phyloP scores from a whole-genome alignment of 2,888 invertebrate genomes.

The Exephanes ischioxanthus region DNA sequence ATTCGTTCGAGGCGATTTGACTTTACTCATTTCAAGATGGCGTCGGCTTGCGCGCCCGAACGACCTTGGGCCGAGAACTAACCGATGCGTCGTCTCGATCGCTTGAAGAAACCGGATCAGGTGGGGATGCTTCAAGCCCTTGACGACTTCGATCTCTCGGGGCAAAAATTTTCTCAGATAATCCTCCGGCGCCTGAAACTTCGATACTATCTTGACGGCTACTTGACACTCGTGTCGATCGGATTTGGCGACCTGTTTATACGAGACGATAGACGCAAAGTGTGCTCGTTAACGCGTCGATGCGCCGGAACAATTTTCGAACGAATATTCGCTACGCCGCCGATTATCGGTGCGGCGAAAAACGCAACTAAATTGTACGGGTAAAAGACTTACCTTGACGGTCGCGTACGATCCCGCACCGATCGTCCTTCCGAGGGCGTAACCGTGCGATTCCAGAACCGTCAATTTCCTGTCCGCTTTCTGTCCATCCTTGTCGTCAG shows the following conservation, averaged over 20 bases:
- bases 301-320: neutral
- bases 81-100: conserved; percentile 94
- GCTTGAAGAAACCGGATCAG: conserved; percentile 93
- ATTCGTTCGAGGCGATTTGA: neutral
- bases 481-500: conserved; percentile 62
- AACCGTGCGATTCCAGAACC: conserved; percentile 93
- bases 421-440: conserved; percentile 90
- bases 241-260: conserved; percentile 89
- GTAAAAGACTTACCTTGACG: conserved; percentile 87
- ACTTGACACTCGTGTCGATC: conserved; percentile 91
- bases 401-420: conserved; percentile 94
- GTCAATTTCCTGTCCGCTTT: conserved; percentile 84
- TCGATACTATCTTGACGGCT: conserved; percentile 94
- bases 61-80: conserved; percentile 38
- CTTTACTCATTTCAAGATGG: neutral
- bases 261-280: conserved; percentile 57
- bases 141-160: conserved; percentile 93
- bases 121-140: conserved; percentile 92
- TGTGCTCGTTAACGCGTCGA: neutral
- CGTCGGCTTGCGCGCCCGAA: neutral
- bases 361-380: neutral
- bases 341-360: conserved; percentile 2
- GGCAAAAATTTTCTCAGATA: conserved; percentile 93
- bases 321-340: conserved; percentile 6
- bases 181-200: conserved; percentile 92